phyloP scores from a whole-genome alignment of 2,797 vertebrate genomes.

The Melanotaenia pygmaea region DNA sequence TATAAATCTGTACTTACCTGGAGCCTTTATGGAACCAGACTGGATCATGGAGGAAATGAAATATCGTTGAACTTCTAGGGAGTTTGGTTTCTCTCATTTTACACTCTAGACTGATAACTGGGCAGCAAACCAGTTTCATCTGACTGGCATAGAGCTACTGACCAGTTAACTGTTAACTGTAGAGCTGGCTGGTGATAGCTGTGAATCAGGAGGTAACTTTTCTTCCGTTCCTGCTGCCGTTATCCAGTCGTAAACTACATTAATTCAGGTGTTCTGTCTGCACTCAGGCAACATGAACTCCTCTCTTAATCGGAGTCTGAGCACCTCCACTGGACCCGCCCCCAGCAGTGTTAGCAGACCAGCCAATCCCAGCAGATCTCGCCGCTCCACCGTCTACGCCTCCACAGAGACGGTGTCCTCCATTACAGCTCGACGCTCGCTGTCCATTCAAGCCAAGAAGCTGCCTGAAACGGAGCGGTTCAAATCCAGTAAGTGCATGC shows the following conservation, averaged over 20 bases:
- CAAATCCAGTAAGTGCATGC: conserved; percentile 59
- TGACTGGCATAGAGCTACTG: too few species aligned
- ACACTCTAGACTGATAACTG: too few species aligned
- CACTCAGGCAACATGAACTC: conserved; percentile 77
- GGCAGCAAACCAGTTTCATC: too few species aligned
- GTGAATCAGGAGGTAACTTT: neutral
- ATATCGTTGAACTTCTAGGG: too few species aligned
- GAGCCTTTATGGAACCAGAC: too few species aligned
- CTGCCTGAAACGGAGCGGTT: conserved; percentile 44
- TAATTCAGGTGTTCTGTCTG: conserved; percentile 11
- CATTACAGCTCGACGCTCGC: conserved; percentile 49
- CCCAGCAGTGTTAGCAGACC: conserved; percentile 51
- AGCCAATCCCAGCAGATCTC: conserved; percentile 35
- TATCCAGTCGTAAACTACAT: neutral
- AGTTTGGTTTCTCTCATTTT: too few species aligned
- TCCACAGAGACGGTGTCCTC: conserved; percentile 32
- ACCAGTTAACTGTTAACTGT: too few species aligned
- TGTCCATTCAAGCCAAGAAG: conserved; percentile 65
- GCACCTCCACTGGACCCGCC: conserved; percentile 47
- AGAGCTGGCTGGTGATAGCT: too few species aligned
- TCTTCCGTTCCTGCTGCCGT: neutral
- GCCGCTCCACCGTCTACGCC: conserved; percentile 51
- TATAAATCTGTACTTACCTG: too few species aligned
- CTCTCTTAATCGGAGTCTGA: conserved; percentile 66
- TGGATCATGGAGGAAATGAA: too few species aligned